Evolutionary conservation across 2,888 invertebrate species (phyloP), one percentile per base, ranked within the genome.

Genomic region (Nudaria mundana): DNA sequence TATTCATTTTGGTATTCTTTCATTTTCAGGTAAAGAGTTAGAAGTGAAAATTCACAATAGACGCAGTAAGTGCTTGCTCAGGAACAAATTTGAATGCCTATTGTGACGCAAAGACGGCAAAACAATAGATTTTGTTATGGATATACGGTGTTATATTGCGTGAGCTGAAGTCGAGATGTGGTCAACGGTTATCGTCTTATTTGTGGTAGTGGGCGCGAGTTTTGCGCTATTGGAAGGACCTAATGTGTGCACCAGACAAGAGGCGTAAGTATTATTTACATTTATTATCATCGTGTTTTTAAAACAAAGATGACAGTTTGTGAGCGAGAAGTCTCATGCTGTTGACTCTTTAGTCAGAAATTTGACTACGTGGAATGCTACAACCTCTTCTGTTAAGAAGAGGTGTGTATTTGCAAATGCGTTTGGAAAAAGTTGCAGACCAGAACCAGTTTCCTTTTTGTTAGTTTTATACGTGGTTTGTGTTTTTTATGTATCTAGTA

Each of bases 221-320:
- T 47, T 48, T 13, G 80, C 73, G n/a, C 50, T 79, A 13, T 74
- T 94, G 7, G 91, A 93, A 56, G 95, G 95, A 32, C 93, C 94
- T 15, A 95, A 96, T 80, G 91, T 96, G 45, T 96, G 96, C 81
- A 94, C 92, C 5, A 91, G 91, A 57, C 93, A 94, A 67, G 94
- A 70, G 54, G 46, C 63, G 70, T 70, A 37, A 69, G 70, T 70
- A 58, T 36, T 26, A 4, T 33, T 14, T 24, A 31, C 30, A 29
- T 14, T 16, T 39, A 36, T 4, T 5, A 5, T 18, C 18, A 5
- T 18, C 18, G 3, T 5, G 18, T 18, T 18, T 18, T 5, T 18
- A 18, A 4, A 18, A 18, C 3, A 18, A 5, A 18, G 18, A 18
- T 18, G 3, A 18, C n/a, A n/a, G n/a, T n/a, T n/a, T n/a, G n/a